Conservation (phyloP, 2,113 vertebrate genomes). For the Morphnarchus princeps region DNA sequence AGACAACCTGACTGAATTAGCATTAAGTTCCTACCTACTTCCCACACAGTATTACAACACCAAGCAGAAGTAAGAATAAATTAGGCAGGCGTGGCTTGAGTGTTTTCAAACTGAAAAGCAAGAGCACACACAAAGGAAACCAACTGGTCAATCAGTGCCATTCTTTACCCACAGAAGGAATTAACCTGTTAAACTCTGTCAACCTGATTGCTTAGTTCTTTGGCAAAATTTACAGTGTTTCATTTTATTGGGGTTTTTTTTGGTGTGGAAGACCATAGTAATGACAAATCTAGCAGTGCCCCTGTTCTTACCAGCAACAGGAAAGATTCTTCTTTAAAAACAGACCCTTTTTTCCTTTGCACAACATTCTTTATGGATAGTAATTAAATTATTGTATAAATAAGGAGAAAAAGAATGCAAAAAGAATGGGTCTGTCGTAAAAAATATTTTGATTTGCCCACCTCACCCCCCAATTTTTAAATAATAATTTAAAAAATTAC, state of each 20-base stretch:
- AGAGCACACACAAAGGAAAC: neutral
- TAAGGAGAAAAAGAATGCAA: neutral
- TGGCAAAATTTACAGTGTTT: neutral
- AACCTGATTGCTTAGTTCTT: neutral
- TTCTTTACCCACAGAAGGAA: neutral
- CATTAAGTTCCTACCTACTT: neutral
- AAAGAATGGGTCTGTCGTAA: neutral
- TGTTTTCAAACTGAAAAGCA: neutral
- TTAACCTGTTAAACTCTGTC: neutral
- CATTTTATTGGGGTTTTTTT: neutral
- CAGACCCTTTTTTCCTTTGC: rapidly evolving
- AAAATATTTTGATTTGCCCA: neutral
- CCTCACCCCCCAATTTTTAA: rapidly evolving
- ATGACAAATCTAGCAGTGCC: rapidly evolving
- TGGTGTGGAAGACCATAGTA: neutral
- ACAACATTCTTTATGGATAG: rapidly evolving
- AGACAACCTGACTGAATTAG: neutral
- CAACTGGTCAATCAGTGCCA: neutral
- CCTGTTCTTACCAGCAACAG: neutral
- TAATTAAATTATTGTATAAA: neutral
- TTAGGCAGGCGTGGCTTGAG: neutral
- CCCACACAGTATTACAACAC: neutral
- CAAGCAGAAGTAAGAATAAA: neutral
- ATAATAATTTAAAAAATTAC: neutral
- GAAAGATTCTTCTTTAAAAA: neutral